Conservation (phyloP, 2,797 vertebrate species). For the Halcyon leucocephala region DNA sequence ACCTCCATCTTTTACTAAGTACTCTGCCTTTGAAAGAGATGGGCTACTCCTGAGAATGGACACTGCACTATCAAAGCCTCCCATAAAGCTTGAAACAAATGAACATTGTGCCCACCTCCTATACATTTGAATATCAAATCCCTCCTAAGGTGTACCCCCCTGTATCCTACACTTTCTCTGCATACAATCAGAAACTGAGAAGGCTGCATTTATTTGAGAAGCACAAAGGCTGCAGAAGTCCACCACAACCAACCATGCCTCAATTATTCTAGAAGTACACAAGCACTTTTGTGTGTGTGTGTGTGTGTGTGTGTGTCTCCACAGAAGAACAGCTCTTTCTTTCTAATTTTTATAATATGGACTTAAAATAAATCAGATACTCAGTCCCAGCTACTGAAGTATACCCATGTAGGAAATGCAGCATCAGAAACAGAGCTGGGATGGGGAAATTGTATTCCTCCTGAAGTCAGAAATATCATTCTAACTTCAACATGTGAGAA, state of each 20-base stretch:
- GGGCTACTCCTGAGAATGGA: not conserved
- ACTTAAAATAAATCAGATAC: not conserved
- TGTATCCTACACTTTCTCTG: not conserved
- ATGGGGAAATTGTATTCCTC: not conserved
- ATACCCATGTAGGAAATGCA: not conserved
- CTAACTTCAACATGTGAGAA: not conserved
- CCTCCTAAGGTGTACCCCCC: not conserved
- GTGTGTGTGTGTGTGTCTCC: not conserved
- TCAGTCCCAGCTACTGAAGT: not conserved
- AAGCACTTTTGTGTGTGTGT: not conserved
- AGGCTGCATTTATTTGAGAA: not conserved
- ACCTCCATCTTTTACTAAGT: not conserved
- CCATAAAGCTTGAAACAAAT: not conserved
- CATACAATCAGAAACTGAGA: not conserved
- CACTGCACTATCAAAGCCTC: not conserved
- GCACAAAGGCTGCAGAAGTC: not conserved
- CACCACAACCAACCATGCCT: not conserved
- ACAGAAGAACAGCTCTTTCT: not conserved
- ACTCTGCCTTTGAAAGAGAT: not conserved
- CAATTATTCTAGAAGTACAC: not conserved
- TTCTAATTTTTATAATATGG: not conserved
- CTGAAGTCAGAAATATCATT: not conserved
- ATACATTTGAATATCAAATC: not conserved
- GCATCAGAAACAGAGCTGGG: not conserved
- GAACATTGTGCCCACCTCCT: not conserved